Base-by-base conservation (phyloP, 2,797 vertebrate species). In the Benthosema pterotum region DNA sequence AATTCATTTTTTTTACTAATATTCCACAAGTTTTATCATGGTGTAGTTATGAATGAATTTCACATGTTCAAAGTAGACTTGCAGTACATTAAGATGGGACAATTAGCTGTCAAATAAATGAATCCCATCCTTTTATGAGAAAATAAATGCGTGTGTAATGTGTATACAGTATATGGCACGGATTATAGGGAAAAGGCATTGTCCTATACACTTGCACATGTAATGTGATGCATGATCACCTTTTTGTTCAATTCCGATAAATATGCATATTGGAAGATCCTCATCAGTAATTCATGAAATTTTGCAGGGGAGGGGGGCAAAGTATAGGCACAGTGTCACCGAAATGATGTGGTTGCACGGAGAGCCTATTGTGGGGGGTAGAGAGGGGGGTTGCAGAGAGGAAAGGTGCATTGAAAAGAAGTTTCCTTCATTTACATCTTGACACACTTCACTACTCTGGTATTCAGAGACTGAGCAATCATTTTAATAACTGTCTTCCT, bases 371-470 rank as follows among this genome's bases (percentile, higher is more conserved):
- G 72, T 72, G 60, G 61, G 64, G 80, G 79, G 54, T n/a, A n/a
- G n/a, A n/a, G 72, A 57, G 69, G 74, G 51, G 62, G 63, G 78
- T 71, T n/a, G n/a, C 32, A 38, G 32, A 38, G 32, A 32, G 32
- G 3, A 77, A 81, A 88, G 84, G 82, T 86, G 74, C 67, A 0
- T 74, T 67, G 80, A 68, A 65, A 74, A 88, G 81, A 87, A 87
- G 78, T 88, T 89, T 85, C 76, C 75, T 79, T 87, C 71, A 91
- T 91, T 91, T 91, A 84, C 88, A 91, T 89, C 75, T 38, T 85
- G 87, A 82, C 88, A 90, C 90, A 92, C 88, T 90, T 92, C 79
- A 88, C 80, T 88, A 87, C 83, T 86, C 87, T 84, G 82, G 77
- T 82, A 81, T 87, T 86, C 81, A 87, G 85, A 85, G 79, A 25